Conservation (phyloP, 1,140 invertebrate genomes). For the Euwallacea fornicatus region DNA sequence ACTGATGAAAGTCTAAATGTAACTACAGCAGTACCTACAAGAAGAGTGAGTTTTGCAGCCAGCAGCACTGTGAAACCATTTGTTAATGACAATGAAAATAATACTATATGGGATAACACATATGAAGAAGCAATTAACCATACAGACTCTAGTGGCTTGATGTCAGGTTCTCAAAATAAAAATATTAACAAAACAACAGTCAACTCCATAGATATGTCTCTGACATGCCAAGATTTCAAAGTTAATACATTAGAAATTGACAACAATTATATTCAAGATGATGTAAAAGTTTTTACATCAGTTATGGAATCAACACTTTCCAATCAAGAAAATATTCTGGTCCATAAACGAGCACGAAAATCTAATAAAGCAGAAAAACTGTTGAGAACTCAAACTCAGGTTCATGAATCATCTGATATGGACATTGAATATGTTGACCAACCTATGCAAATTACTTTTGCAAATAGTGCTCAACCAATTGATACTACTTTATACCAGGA, state of each 20-base stretch:
- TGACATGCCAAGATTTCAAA: background rate
- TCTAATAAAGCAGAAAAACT: too few relatives aligned
- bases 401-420: too few relatives aligned
- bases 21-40: background rate
- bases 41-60: slow-evolving; percentile 35
- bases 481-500: too few relatives aligned
- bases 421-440: too few relatives aligned
- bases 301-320: background rate
- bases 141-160: slow-evolving; percentile 18
- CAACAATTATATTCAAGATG: background rate
- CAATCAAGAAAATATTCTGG: background rate
- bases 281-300: background rate
- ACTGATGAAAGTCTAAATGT: background rate
- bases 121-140: slow-evolving; percentile 28
- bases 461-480: too few relatives aligned
- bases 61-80: slow-evolving; percentile 28
- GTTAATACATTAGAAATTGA: background rate
- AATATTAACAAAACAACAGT: too few relatives aligned
- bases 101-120: slow-evolving; percentile 32
- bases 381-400: too few relatives aligned
- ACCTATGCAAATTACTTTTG: too few relatives aligned
- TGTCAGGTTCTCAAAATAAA: background rate
- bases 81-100: slow-evolving; percentile 19
- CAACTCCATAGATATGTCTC: too few relatives aligned
- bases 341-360: too few relatives aligned